Conservation (phyloP, 2,113 vertebrate genomes). For the Ellobius talpinus region DNA sequence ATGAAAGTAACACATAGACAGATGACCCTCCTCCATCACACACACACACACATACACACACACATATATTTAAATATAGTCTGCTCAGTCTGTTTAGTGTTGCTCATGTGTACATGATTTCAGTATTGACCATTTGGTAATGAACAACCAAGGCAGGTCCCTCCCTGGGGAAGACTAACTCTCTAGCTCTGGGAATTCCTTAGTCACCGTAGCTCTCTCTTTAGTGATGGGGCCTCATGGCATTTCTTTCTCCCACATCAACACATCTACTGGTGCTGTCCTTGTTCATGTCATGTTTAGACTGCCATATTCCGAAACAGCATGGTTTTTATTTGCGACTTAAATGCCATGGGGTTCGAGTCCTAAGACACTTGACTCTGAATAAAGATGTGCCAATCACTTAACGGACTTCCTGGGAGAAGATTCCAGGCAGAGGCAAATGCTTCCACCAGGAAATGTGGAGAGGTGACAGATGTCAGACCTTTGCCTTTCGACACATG, state of each 20-base stretch:
- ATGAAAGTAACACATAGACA: too few relatives aligned
- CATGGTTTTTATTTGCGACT: slow-evolving; percentile 29
- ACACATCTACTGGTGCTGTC: background rate
- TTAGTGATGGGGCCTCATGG: background rate
- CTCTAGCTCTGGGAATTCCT: background rate
- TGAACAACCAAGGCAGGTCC: background rate
- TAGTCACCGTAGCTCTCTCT: background rate
- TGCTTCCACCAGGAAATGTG: slow-evolving; percentile 3
- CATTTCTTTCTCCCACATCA: too few relatives aligned
- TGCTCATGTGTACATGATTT: background rate
- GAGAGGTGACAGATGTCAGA: slow-evolving; percentile 81
- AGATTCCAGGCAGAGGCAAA: background rate
- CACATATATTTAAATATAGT: background rate
- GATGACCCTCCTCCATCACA: too few relatives aligned
- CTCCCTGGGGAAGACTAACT: background rate
- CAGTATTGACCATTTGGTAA: background rate
- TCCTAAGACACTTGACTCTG: background rate
- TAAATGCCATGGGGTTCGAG: background rate
- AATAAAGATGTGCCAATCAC: slow-evolving; percentile 14
- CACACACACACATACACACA: background rate
- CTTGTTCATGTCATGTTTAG: background rate
- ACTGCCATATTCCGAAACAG: background rate
- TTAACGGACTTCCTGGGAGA: slow-evolving; percentile 56
- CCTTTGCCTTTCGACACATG: slow-evolving; percentile 84
- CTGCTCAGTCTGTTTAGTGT: background rate